These are phyloP conservation scores for Eufriesea mexicana DNA, from an alignment of 1,140 invertebrate genomes.

Conservation along the genomic window DNA sequence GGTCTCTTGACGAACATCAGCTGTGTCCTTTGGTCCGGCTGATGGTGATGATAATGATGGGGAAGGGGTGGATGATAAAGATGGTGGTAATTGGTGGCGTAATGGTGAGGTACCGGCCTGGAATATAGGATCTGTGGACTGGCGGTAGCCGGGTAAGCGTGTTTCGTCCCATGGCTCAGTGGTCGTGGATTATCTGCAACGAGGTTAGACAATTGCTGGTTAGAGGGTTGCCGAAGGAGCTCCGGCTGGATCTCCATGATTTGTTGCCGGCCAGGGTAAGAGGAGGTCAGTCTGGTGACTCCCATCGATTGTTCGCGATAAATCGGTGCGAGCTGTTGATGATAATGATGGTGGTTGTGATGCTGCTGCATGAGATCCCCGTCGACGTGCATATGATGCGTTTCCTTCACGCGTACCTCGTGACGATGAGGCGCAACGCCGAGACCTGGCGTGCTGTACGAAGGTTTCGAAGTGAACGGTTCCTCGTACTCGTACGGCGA, in stretches of 20 bases:
- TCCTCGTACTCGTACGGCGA: constrained; percentile 64
- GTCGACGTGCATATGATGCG: constrained; percentile 54
- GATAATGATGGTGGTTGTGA: constrained; percentile 44
- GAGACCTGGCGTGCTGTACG: constrained; percentile 12
- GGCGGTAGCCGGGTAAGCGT: constrained; percentile 62
- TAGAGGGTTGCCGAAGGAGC: constrained; percentile 62
- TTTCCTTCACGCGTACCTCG: constrained; percentile 58
- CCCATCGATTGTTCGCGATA: constrained; percentile 52
- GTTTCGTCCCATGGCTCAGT: constrained; percentile 73
- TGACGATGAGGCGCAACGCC: constrained; percentile 37
- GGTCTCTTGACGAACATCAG: constrained; percentile 71
- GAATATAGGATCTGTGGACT: constrained; percentile 69
- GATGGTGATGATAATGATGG: constrained; percentile 54
- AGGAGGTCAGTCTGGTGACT: constrained; percentile 1
- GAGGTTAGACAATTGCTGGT: constrained; percentile 78
- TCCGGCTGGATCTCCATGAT: constrained; percentile 60
- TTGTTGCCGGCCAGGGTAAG: constrained; percentile 42
- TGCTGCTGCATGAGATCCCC: constrained; percentile 65
- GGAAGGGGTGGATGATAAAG: constrained; percentile 50
- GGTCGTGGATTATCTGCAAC: constrained; percentile 78
- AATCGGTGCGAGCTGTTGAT: constrained; percentile 35
- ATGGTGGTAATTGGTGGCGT: constrained; percentile 58
- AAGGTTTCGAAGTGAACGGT: neutral
- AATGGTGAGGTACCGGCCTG: constrained; percentile 65
- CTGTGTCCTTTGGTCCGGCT: constrained; percentile 70